phyloP scores from a whole-genome alignment of 2,888 invertebrate genomes.

The Phasia obesa region DNA sequence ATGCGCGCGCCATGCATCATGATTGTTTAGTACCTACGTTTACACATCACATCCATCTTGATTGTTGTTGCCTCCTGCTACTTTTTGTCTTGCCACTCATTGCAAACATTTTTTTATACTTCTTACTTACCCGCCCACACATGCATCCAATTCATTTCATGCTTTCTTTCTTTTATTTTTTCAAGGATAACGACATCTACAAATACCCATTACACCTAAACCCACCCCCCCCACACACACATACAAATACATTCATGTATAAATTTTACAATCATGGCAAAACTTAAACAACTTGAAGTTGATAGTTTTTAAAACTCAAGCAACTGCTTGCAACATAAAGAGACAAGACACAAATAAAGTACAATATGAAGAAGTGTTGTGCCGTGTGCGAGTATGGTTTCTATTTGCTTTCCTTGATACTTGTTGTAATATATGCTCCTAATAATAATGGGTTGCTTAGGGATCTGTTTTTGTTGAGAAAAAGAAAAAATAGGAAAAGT shows the following conservation, averaged over 20 bases:
- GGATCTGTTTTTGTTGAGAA: conserved; percentile 56
- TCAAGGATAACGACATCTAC: conserved; percentile 60
- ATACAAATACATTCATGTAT: background rate
- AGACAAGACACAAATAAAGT: conserved; percentile 61
- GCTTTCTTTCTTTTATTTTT: conserved; percentile 37
- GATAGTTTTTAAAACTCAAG: conserved; percentile 49
- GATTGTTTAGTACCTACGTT: conserved; percentile 71
- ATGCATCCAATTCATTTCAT: conserved; percentile 52
- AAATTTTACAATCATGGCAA: background rate
- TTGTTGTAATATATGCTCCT: conserved; percentile 48
- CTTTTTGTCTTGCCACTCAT: conserved; percentile 65
- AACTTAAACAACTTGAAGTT: conserved; percentile 42
- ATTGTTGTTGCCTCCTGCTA: conserved; percentile 52
- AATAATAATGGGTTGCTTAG: conserved; percentile 64
- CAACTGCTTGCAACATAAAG: conserved; percentile 48
- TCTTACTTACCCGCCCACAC: conserved; percentile 45
- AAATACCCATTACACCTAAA: conserved; percentile 6
- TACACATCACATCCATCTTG: conserved; percentile 79
- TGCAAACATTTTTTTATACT: conserved; percentile 20
- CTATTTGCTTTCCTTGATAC: conserved; percentile 30
- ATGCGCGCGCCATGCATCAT: conserved; percentile 78
- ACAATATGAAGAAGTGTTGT: conserved; percentile 28
- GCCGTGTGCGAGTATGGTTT: conserved; percentile 4
- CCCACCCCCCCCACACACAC: background rate
- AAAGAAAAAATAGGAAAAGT: conserved; percentile 29